Base-by-base conservation (phyloP, 2,113 vertebrate genomes). In the Montifringilla adamsi region DNA sequence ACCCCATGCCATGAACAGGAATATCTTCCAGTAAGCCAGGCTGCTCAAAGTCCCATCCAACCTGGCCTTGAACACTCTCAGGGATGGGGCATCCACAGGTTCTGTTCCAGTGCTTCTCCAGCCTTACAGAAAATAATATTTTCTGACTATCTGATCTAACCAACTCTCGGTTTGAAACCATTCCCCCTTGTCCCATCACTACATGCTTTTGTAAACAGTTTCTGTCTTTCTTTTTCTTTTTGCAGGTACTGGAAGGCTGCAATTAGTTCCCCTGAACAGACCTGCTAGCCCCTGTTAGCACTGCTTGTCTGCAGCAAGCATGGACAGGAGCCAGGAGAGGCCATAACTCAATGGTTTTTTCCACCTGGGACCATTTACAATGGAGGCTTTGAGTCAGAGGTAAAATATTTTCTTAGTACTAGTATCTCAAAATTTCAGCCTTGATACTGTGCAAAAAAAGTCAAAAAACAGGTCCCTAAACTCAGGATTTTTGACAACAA, bases 121-220 rank as follows among this genome's bases (percentile, higher is more conserved):
- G 2, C 5, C 16, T 60, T 30, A 53, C 14, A 47, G 6, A n/a
- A 52, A 67, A 39, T 0, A 46, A 2, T 10, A 53, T 74, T 64
- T 89, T 53, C 13, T 10, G 5, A 11, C 6, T 18, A 7, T 31
- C 26, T 69, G 35, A 43, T 55, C 17, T 62, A 69, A 62, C 8
- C 6, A 41, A 19, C 11, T 41, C n/a, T 68, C 4, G 1, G 5
- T 53, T 74, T 82, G 19, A 41, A 75, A 21, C 8, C 13, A 68
- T 30, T 30, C 7, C 5, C 18, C 13, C 30, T 69, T 47, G 17
- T 35, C 9, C 16, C 62, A 21, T 62, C 30, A 23, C 31, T 23
- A 41, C 2, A 3, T 35, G 55, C 2, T 27, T 28, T 49, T 41
- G 8, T 62, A 62, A 83, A 76, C 11, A 62, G 17, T 8, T 7